Evolutionary conservation across 2,888 invertebrate genomes (phyloP).

Genomic region (Nomada goodeniana): DNA sequence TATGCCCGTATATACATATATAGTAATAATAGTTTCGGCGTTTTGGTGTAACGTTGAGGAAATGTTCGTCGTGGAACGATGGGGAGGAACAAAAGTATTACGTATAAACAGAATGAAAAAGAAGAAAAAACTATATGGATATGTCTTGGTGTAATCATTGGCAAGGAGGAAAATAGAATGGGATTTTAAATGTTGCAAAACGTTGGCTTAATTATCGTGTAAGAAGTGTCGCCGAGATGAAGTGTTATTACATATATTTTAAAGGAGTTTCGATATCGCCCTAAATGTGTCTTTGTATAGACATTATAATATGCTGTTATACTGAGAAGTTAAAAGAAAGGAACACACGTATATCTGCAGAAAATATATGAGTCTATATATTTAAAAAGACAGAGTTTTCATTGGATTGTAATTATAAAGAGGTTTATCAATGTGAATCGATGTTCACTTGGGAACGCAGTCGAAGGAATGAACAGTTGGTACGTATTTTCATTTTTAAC

Average conservation of each 20-base stretch:
- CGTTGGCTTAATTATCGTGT: slow-evolving; percentile 50
- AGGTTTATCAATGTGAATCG: slow-evolving; percentile 44
- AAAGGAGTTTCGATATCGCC: slow-evolving; percentile 45
- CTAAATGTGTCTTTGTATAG: slow-evolving; percentile 45
- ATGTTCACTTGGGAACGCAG: slow-evolving; percentile 7
- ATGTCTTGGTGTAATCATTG: slow-evolving; percentile 17
- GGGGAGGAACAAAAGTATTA: not conserved
- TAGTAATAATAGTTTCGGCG: slow-evolving; percentile 8
- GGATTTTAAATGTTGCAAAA: slow-evolving; percentile 13
- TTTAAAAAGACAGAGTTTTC: slow-evolving; percentile 36
- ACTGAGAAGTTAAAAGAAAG: not conserved
- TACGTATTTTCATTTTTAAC: slow-evolving; percentile 16
- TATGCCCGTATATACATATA: not conserved
- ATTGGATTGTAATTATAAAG: slow-evolving; percentile 24
- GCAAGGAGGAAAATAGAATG: slow-evolving; percentile 19
- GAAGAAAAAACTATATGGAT: not conserved
- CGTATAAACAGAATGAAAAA: not conserved
- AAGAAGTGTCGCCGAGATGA: slow-evolving; percentile 26
- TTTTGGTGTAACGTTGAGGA: slow-evolving; percentile 1
- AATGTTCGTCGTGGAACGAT: not conserved
- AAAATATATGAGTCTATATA: slow-evolving; percentile 27
- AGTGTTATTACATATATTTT: slow-evolving; percentile 29
- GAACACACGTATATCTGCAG: slow-evolving; percentile 25
- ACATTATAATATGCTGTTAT: slow-evolving; percentile 44
- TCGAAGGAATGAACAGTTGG: slow-evolving; percentile 14